phyloP scores from a whole-genome alignment of 2,797 vertebrate species.

The Tokudaia tokunoshimensis region DNA sequence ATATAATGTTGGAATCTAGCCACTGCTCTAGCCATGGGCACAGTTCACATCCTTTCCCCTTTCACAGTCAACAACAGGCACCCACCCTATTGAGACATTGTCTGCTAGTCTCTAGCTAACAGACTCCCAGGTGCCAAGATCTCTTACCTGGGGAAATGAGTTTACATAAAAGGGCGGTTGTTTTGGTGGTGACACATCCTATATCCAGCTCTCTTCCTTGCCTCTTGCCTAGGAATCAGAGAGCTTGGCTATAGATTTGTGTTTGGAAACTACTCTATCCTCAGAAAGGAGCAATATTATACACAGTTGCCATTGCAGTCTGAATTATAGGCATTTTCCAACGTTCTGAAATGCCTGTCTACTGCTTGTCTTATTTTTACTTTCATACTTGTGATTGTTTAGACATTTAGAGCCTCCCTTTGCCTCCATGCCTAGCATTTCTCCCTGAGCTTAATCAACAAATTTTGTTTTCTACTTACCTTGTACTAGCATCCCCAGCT shows the following conservation, averaged over 20 bases:
- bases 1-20: not conserved
- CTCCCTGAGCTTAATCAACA: not conserved
- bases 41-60: not conserved
- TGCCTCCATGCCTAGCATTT: not conserved
- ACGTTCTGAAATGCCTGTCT: not conserved
- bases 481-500: not conserved
- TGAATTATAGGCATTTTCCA: constrained; percentile 23
- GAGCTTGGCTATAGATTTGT: not conserved
- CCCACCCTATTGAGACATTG: not conserved
- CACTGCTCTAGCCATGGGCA: not conserved
- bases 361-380: constrained; percentile 6
- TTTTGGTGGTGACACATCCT: not conserved
- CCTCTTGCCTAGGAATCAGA: not conserved
- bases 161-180: not conserved
- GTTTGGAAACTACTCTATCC: not conserved
- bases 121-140: not conserved
- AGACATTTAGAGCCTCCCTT: not conserved
- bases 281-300: not conserved
- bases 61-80: not conserved
- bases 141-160: not conserved
- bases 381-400: constrained; percentile 38
- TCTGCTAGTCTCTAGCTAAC: not conserved
- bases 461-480: not conserved
- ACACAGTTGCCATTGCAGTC: not conserved
- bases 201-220: not conserved